These are phyloP conservation scores for Cheilosia pagana DNA, from an alignment of 2,888 invertebrate genomes.

Conservation along the genomic window DNA sequence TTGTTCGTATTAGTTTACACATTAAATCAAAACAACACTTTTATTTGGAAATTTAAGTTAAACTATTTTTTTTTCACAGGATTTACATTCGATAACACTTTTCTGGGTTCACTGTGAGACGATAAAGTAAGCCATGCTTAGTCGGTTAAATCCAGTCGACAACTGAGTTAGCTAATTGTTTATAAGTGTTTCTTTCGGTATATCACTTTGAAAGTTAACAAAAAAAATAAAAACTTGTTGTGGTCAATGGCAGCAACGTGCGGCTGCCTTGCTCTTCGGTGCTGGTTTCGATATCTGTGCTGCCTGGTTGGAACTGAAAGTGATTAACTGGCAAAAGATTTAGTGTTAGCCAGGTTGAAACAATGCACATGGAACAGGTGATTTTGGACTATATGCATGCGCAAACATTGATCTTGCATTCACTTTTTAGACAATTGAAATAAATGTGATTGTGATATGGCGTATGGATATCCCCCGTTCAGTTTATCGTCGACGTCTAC, in stretches of 20 bases:
- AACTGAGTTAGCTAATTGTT: conserved; percentile 66
- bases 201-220: conserved; percentile 30
- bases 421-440: conserved; percentile 38
- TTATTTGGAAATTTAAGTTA: not conserved
- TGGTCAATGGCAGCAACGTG: conserved; percentile 30
- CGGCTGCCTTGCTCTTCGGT: conserved; percentile 40
- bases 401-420: conserved; percentile 13
- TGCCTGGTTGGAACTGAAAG: conserved; percentile 14
- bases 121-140: conserved; percentile 40
- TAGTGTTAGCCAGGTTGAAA: conserved; percentile 34
- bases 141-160: conserved; percentile 58
- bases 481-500: conserved; percentile 18
- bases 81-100: conserved; percentile 22
- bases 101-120: conserved; percentile 34
- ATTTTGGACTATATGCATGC: conserved; percentile 18
- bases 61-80: not conserved
- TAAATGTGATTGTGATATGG: not conserved
- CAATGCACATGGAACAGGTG: conserved; percentile 34
- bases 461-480: conserved; percentile 5
- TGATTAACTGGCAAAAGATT: conserved; percentile 42
- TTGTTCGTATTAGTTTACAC: not conserved
- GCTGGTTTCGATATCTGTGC: conserved; percentile 1
- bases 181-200: conserved; percentile 37
- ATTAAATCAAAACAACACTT: conserved; percentile 17
- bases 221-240: conserved; percentile 54